Base-by-base conservation (phyloP, 37 sponge, comb jelly and placozoan genomes). In the Petrosia ficiformis region DNA sequence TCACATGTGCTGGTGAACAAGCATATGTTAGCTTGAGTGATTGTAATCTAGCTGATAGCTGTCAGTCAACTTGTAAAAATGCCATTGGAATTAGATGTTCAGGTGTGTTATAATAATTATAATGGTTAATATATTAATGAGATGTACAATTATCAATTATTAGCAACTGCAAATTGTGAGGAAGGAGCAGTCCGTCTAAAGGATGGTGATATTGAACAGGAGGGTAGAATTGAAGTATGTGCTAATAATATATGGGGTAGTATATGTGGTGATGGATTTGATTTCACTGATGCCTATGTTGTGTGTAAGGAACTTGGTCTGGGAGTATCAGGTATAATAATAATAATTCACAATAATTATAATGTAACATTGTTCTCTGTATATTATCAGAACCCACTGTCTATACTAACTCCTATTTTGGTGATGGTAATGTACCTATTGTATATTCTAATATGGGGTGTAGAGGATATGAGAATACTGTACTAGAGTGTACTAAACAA, bases 181-280 rank as follows among this genome's bases (percentile, higher is more conserved):
- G 77, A 70, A 43, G 67, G 67, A 21, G 39, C 2, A 6, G 16
- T 77, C 3, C 48, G 84, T 6, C 57, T 84, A 22, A 31, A 24
- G 26, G 77, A 60, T 24, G 70, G 83, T 14, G 25, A 3, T 6
- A 24, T 29, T 35, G 64, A 61, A 36, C 22, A 61, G 26, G 28
- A 61, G 5, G 84, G 84, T 2, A 31, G 72, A 1, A 41, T 84
- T 36, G 84, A 84, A 65, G 71, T 84, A 48, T 84, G 84, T 71
- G 58, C 71, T 30, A 39, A 52, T 2, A 68, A 58, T 19, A 8
- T 42, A 33, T 84, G 71, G 72, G 57, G 71, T 14, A 43, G 33
- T 43, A 44, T 77, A 3, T 73, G 78, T 48, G 66, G 57, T 11
- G 64, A n/a, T n/a, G 57, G 67, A n/a, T 84, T 76, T 41, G 57